Conservation (phyloP, 2,797 vertebrate genomes). For the Sebastes paucispinis region DNA sequence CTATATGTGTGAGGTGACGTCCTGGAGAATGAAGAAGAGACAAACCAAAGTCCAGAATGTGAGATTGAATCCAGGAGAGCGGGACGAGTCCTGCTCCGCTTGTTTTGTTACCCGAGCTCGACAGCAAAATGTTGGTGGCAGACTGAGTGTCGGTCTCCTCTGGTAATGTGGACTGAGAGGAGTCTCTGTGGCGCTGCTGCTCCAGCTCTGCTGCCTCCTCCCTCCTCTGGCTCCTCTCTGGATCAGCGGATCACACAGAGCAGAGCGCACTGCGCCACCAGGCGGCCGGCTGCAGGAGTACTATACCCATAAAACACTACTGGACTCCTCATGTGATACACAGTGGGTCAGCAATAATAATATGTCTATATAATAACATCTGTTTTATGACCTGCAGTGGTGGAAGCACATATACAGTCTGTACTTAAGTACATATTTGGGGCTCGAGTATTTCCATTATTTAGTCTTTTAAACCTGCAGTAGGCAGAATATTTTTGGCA, state of each 20-base stretch:
- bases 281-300: slow-evolving; percentile 23
- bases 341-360: not conserved
- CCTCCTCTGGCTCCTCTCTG: not conserved
- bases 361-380: not conserved
- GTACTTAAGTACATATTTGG: not conserved
- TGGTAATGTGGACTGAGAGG: slow-evolving; percentile 46
- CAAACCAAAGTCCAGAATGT: not conserved
- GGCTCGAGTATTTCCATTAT: not conserved
- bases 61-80: slow-evolving; percentile 16
- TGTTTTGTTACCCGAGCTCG: slow-evolving; percentile 56
- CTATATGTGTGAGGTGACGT: slow-evolving; percentile 15
- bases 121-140: slow-evolving; percentile 34
- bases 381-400: not conserved
- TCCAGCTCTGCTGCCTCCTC: slow-evolving; percentile 34
- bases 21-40: slow-evolving; percentile 21
- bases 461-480: not conserved
- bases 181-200: slow-evolving; percentile 34
- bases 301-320: not conserved
- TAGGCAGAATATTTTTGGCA: too few species aligned
- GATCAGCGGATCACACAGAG: not conserved
- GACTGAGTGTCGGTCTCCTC: slow-evolving; percentile 21
- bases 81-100: slow-evolving; percentile 47
- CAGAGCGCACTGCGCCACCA: slow-evolving; percentile 59
- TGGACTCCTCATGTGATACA: not conserved
- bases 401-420: not conserved